These are phyloP conservation scores for Myotis findleyi DNA, from an alignment of 2,797 vertebrate species.

Conservation along the genomic window DNA sequence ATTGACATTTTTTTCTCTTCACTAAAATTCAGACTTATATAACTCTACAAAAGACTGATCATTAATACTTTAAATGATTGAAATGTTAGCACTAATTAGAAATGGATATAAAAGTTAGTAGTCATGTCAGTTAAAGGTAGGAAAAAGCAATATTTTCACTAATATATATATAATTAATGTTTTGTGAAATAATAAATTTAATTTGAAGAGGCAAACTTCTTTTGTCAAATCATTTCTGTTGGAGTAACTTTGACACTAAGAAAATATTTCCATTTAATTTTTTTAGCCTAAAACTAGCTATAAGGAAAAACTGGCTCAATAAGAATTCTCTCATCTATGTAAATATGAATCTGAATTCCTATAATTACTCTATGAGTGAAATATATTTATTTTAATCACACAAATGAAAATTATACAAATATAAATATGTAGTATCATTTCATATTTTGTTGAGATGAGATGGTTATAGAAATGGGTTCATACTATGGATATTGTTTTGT, in stretches of 20 bases:
- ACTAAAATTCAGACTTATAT: constrained; percentile 28
- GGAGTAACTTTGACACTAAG: not conserved
- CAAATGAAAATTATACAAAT: not conserved
- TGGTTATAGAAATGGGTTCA: not conserved
- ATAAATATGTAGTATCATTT: not conserved
- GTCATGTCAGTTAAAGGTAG: not conserved
- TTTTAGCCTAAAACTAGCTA: not conserved
- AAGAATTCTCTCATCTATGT: not conserved
- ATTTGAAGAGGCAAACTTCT: not conserved
- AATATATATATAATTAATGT: not conserved
- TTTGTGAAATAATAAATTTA: not conserved
- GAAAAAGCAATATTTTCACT: not conserved
- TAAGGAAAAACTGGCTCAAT: not conserved
- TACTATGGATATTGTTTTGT: not conserved
- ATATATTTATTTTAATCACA: not conserved
- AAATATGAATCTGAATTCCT: not conserved
- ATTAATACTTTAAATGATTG: not conserved
- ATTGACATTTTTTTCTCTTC: constrained; percentile 28
- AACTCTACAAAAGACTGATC: constrained; percentile 24
- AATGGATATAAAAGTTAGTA: not conserved
- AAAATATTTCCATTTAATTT: constrained; percentile 15
- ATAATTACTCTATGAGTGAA: not conserved
- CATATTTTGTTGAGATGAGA: not conserved
- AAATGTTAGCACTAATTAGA: constrained; percentile 16
- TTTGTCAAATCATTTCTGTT: not conserved